Evolutionary conservation across 2,113 vertebrate species (phyloP).

Genomic region (Anguilla japonica): DNA sequence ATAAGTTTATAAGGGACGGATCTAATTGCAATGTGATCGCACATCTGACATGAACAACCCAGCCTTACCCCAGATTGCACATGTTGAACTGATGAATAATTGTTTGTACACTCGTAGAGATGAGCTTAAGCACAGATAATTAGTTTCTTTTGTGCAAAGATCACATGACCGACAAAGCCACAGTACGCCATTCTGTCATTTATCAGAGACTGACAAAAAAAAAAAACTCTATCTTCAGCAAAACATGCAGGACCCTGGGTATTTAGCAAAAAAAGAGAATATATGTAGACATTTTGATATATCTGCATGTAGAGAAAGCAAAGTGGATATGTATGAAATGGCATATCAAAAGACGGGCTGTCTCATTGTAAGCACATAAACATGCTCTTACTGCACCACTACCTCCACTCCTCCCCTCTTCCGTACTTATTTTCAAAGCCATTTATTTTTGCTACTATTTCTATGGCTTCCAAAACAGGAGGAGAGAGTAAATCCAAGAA

Average conservation of each 20-base stretch:
- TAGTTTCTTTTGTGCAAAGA: slow-evolving; percentile 6
- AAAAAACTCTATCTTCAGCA: neutral
- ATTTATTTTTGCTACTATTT: neutral
- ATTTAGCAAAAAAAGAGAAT: neutral
- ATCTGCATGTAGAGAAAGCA: neutral
- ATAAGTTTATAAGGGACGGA: too few relatives aligned
- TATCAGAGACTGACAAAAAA: neutral
- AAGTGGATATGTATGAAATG: neutral
- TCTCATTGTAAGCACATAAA: neutral
- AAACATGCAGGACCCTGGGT: neutral
- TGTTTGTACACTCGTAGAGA: neutral
- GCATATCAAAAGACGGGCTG: neutral
- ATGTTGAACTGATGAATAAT: slow-evolving; percentile 8
- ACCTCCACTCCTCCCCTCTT: neutral
- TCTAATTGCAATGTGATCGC: neutral
- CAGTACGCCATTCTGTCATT: neutral
- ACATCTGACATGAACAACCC: neutral
- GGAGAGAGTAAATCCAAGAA: neutral
- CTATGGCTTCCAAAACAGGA: neutral
- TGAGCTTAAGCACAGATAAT: neutral
- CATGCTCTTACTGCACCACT: neutral
- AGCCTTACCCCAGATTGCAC: neutral
- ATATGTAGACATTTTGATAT: neutral
- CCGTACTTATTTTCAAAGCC: neutral
- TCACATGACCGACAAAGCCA: neutral